phyloP scores from a whole-genome alignment of 2,888 invertebrate genomes.

The Pterostichus niger region DNA sequence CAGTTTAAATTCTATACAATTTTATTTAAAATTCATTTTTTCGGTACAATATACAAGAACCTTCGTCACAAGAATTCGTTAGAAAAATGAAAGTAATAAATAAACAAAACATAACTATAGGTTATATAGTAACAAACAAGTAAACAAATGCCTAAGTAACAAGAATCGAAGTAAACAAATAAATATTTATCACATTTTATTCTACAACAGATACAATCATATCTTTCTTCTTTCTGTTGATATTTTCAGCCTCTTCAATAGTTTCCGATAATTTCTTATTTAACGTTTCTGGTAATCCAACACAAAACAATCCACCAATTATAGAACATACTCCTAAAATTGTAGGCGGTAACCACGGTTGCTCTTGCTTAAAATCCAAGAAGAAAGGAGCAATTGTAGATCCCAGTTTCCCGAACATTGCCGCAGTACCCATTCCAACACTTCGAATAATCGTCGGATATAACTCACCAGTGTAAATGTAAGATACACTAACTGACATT shows the following conservation, averaged over 20 bases:
- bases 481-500: constrained; percentile 90
- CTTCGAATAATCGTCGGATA: constrained; percentile 94
- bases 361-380: constrained; percentile 77
- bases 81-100: too few relatives aligned
- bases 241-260: constrained; percentile 86
- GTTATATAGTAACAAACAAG: too few relatives aligned
- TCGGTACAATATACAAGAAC: too few relatives aligned
- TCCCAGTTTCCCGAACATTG: constrained; percentile 91
- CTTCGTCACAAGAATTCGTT: too few relatives aligned
- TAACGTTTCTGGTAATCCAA: constrained; percentile 88
- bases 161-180: too few relatives aligned
- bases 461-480: constrained; percentile 93
- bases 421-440: constrained; percentile 91
- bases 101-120: too few relatives aligned
- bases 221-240: background rate
- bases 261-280: constrained; percentile 89
- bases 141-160: too few relatives aligned
- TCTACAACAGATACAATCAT: too few relatives aligned
- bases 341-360: constrained; percentile 83
- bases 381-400: constrained; percentile 92
- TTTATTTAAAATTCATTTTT: too few relatives aligned
- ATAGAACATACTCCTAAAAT: constrained; percentile 86
- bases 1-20: too few relatives aligned
- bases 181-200: too few relatives aligned
- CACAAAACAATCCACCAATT: constrained; percentile 82